Conservation (phyloP, 2,113 vertebrate genomes). For the Gallinago undulata region DNA sequence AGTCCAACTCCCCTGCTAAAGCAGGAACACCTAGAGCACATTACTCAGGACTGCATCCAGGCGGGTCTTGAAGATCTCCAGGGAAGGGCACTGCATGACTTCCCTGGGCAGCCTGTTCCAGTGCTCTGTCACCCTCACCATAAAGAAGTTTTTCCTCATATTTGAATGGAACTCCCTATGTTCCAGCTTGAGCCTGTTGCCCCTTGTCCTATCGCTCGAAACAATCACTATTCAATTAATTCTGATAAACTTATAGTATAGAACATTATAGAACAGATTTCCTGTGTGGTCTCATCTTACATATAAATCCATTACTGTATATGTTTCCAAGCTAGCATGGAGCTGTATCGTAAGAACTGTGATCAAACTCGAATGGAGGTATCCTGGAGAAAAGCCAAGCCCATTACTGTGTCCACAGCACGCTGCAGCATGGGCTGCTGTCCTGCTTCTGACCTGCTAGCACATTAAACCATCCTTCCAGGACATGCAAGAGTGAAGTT, state of each 20-base stretch:
- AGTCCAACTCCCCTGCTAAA: too few relatives aligned
- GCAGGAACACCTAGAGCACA: too few relatives aligned
- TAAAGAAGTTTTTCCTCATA: too few relatives aligned
- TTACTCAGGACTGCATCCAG: too few relatives aligned
- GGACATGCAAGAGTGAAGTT: neutral
- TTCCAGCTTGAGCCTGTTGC: too few relatives aligned
- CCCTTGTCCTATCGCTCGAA: too few relatives aligned
- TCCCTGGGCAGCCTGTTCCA: too few relatives aligned
- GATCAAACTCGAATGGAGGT: neutral
- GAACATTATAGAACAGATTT: neutral
- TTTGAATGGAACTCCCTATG: too few relatives aligned
- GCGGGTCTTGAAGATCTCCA: too few relatives aligned
- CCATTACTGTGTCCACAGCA: neutral
- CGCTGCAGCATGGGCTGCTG: neutral
- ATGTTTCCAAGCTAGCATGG: neutral
- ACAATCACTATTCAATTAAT: neutral
- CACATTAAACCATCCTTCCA: neutral
- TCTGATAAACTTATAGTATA: neutral
- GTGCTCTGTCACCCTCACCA: too few relatives aligned
- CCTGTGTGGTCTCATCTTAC: neutral
- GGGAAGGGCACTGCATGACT: too few relatives aligned
- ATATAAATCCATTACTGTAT: neutral
- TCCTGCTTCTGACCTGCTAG: neutral
- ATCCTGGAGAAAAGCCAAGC: neutral
- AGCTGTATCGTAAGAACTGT: neutral